phyloP scores from a whole-genome alignment of 2,888 invertebrate species.

The Trimorus sp. region DNA sequence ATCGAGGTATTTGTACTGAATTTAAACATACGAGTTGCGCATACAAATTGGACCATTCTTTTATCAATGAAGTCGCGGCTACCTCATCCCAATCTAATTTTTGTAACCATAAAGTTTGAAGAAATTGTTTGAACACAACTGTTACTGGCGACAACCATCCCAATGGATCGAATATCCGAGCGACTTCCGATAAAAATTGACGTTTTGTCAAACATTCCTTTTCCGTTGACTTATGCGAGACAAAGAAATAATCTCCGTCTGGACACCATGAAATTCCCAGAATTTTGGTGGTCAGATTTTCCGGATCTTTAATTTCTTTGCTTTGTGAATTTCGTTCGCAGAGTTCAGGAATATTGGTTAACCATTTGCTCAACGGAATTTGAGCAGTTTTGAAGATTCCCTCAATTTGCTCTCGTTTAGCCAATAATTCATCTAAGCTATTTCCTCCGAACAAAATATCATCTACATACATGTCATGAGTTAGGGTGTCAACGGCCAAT shows the following conservation, averaged over 20 bases:
- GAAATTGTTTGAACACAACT: not conserved
- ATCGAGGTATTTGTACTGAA: not conserved
- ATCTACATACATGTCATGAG: too few species aligned
- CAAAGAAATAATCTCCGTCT: not conserved
- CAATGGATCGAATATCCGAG: conserved; percentile 5
- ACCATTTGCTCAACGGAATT: too few species aligned
- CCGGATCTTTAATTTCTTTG: not conserved
- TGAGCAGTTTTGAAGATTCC: too few species aligned
- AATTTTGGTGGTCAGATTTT: conserved; percentile 1
- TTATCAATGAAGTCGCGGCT: not conserved
- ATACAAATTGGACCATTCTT: not conserved
- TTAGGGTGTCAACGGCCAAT: not conserved
- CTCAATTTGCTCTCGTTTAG: too few species aligned
- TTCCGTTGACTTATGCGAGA: not conserved
- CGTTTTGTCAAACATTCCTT: not conserved
- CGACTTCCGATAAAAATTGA: not conserved
- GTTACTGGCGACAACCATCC: conserved; percentile 21
- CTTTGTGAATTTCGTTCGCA: too few species aligned
- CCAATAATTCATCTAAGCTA: too few species aligned
- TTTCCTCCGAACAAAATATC: too few species aligned
- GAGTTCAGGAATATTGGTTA: too few species aligned
- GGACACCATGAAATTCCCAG: conserved; percentile 20
- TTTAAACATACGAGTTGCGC: not conserved
- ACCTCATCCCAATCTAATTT: not conserved
- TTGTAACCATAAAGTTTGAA: too few species aligned